These are phyloP conservation scores for Chaetops frenatus DNA, from an alignment of 2,113 vertebrate genomes.

Conservation along the genomic window DNA sequence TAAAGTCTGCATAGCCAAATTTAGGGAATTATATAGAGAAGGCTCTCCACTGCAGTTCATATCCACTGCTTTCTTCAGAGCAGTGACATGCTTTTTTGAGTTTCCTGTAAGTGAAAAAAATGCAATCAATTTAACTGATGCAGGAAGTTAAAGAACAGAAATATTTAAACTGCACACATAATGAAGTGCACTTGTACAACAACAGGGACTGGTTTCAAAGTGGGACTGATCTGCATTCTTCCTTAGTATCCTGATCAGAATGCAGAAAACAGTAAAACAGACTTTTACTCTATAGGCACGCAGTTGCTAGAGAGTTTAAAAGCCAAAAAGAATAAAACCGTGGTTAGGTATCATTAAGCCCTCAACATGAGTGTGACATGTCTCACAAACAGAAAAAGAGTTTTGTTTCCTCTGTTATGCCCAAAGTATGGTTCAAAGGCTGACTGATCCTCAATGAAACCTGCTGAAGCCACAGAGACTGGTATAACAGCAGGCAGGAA, in stretches of 20 bases:
- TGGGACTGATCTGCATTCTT: not conserved
- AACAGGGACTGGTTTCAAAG: not conserved
- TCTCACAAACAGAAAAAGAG: not conserved
- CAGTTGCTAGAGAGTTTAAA: not conserved
- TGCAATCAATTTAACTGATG: not conserved
- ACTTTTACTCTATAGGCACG: not conserved
- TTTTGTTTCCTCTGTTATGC: not conserved
- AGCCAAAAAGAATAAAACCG: not conserved
- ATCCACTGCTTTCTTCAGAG: constrained; percentile 89
- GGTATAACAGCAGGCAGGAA: not conserved
- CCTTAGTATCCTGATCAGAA: not conserved
- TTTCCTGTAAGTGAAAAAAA: constrained; percentile 77
- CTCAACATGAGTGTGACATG: not conserved
- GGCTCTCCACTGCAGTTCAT: constrained; percentile 89
- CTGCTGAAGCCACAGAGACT: not conserved
- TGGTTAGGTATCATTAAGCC: not conserved
- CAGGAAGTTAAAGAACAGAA: not conserved
- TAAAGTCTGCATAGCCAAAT: constrained; percentile 86
- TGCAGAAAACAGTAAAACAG: not conserved
- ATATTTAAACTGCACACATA: not conserved
- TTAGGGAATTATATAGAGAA: constrained; percentile 93
- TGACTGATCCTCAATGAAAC: not conserved
- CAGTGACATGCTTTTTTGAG: constrained; percentile 83
- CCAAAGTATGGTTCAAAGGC: not conserved
- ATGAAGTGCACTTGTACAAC: not conserved